Evolutionary conservation across 2,888 invertebrate species (phyloP), one percentile per base, ranked within the genome.

Genomic region (Gonocerus acuteangulatus): DNA sequence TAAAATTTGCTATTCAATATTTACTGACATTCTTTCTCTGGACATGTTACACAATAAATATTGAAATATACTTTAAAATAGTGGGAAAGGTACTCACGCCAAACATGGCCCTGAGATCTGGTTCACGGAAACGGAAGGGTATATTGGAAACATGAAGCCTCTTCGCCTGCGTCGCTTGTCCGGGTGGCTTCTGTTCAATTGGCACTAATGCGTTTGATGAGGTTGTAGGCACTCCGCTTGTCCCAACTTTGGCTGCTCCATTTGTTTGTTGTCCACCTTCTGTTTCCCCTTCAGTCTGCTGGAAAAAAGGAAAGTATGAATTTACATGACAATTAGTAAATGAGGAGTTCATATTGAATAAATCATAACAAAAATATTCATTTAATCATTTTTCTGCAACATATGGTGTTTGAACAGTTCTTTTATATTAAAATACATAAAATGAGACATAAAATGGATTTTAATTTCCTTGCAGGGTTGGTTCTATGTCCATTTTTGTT

Each of bases 91-190:
- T 73, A 84, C 93, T 84, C 80, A 96, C 96, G 82, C 95, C 95
- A 79, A 97, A 95, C 89, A 97, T 93, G 71, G 93, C 90, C 77
- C 95, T 86, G 69, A 99, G 84, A 79, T 99, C 97, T 67, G 95
- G 95, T 80, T 99, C 97, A 79, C 97, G 86, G 81, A 96, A 99
- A 75, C 97, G 84, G 82, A 99, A 99, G 73, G 99, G 99, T 82
- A 99, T 99, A 82, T 99, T 99, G 74, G 95, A 96, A 74, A 99
- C 96, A 78, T 99, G 97, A 71, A 99, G 84, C 74, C 99, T 83
- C 77, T 99, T 96, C 70, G 91, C 94, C 75, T 90, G 90, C 15
- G 62, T 52, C 18, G 61, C 49, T 32, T 56, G 77, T 75, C 69
- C 78, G 74, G 70, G 77, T 63, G 62, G 62, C 65, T 60, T 64